A percentile compares a stretch with the other conserved stretches of the same genome.
These are phyloP conservation scores for Fregetta grallaria DNA, from an alignment of 2,113 vertebrate genomes.

Conservation along the genomic window DNA sequence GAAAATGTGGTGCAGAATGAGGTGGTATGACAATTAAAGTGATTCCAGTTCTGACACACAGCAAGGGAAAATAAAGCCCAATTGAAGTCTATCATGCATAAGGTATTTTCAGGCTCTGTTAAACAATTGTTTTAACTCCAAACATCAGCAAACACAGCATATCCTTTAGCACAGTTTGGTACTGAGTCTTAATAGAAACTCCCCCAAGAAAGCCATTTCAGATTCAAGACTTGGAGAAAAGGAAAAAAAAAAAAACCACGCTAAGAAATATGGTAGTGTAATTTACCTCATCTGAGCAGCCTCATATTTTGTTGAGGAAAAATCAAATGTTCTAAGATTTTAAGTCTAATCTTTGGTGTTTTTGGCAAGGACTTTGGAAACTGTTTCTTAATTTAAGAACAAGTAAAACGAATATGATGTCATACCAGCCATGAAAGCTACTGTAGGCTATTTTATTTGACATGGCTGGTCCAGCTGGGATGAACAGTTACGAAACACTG, in stretches of 20 bases:
- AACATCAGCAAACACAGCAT: neutral
- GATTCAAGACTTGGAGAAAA: neutral
- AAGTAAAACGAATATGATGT: neutral
- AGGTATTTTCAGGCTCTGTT: neutral
- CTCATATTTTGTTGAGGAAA: neutral
- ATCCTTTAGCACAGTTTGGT: neutral
- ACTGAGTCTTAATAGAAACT: neutral
- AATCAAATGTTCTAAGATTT: neutral
- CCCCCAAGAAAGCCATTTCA: neutral
- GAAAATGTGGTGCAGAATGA: neutral
- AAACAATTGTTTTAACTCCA: neutral
- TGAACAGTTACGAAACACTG: neutral
- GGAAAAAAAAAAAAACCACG: too few relatives aligned
- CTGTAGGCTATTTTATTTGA: neutral
- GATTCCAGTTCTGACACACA: neutral
- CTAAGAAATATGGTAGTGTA: neutral
- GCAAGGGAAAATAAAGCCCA: neutral
- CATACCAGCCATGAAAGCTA: neutral
- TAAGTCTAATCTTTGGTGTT: neutral
- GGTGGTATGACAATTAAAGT: neutral
- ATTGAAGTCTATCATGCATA: neutral
- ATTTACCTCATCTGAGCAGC: neutral
- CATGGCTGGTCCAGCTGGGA: neutral
- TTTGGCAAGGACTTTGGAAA: neutral
- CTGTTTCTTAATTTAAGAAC: neutral